Evolutionary conservation across 2,888 invertebrate genomes (phyloP), one percentile per base, ranked within the genome.

Genomic region (Agrypnus murinus): DNA sequence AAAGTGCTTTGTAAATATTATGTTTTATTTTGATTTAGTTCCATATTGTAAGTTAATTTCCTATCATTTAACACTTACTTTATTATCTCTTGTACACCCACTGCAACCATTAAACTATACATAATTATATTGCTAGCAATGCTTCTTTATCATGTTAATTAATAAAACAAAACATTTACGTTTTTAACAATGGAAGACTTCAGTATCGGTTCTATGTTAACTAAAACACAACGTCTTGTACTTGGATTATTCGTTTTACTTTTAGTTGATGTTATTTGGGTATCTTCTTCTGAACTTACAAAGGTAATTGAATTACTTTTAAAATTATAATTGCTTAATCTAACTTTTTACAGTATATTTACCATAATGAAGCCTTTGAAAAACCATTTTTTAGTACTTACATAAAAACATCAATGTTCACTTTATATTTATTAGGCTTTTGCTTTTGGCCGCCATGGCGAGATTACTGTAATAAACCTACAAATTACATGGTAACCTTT

Each of bases 361-460:
- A 95, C 84, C 89, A 89, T 80, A 92, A 95, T 86, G 93, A 94
- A 83, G 90, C 94, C 71, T 95, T 93, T 82, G 92, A 96, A 81
- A 96, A 98, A 82, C 98, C 99, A 58, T 98, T 98, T 87, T 96
- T 99, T 86, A 94, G 94, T 80, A 97, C 98, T 15, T 99, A 98
- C 86, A 89, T 97, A 72, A 97, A 98, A 86, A 97, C 97, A 68
- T 96, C 96, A 38, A 91, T 98, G 91, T 95, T 99, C 81, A 92
- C 95, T 69, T 87, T 98, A 74, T 99, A 98, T 86, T 89, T 99
- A 77, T 85, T 96, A 79, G 94, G 97, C 46, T 92, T 97, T 80
- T 91, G 96, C 77, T 92, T 97, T 79, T 94, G 95, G 89, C 93
- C 95, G 74, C 95, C 97, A 5, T 96, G 97, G 92, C 91, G 94